Percentiles rank a stretch among this genome's conserved stretches.
phyloP scores from a whole-genome alignment of 92 coral and sea anemone genomes.

The Pocillopora meandrina region DNA sequence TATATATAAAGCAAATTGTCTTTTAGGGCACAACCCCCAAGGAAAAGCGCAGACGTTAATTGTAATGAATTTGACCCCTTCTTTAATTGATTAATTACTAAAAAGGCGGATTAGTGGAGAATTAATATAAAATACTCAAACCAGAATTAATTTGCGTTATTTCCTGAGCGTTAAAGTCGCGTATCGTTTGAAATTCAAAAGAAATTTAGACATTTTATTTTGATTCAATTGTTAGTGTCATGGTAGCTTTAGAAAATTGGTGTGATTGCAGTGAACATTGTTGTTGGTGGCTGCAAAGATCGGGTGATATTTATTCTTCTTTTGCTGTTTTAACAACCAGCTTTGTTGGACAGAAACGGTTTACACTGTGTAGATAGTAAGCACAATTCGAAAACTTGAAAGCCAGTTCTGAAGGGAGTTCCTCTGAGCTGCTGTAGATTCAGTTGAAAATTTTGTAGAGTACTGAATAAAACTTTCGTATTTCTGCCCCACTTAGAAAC shows the following conservation, averaged over 20 bases:
- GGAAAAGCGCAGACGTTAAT: neutral
- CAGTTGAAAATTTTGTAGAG: no score
- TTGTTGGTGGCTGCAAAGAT: neutral
- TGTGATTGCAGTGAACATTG: neutral
- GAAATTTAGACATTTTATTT: neutral
- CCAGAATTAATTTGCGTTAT: neutral
- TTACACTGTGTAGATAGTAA: no score
- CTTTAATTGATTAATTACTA: neutral
- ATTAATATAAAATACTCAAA: conserved; percentile 21
- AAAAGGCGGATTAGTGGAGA: neutral
- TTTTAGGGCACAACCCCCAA: neutral
- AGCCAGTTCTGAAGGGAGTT: no score
- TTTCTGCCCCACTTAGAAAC: no score
- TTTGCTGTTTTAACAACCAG: neutral
- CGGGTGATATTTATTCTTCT: conserved; percentile 23
- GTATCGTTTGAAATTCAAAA: neutral
- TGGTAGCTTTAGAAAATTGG: neutral
- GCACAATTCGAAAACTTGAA: no score
- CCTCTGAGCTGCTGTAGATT: no score
- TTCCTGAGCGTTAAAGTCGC: neutral
- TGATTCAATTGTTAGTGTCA: conserved; percentile 4
- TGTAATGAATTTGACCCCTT: neutral
- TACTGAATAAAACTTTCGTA: no score
- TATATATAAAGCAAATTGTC: conserved; percentile 2
- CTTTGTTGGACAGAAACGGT: conserved; percentile 4